These are phyloP conservation scores for Hyposoter didymator DNA, from an alignment of 2,888 invertebrate species.

Conservation along the genomic window DNA sequence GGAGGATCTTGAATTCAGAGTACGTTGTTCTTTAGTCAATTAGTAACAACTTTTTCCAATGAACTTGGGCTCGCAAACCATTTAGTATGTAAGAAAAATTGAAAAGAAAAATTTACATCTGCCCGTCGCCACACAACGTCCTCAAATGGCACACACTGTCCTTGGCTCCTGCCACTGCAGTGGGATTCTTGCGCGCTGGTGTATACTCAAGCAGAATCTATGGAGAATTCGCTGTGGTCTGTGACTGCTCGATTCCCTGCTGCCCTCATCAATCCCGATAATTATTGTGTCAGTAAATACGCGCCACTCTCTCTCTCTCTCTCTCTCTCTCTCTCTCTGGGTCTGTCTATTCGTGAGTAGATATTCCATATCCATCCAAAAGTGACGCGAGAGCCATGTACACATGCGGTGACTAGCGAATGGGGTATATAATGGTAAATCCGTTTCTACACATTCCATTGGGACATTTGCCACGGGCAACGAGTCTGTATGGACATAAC, in stretches of 20 bases:
- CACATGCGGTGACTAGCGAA: slow-evolving; percentile 62
- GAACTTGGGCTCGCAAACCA: no score
- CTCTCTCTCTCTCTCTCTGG: slow-evolving; percentile 56
- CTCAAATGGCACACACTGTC: no score
- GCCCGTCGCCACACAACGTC: no score
- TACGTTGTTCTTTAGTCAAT: no score
- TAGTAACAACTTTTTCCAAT: no score
- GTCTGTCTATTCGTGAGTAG: slow-evolving; percentile 24
- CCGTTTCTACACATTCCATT: slow-evolving; percentile 47
- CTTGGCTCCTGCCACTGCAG: not conserved
- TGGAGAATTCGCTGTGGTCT: slow-evolving; percentile 81
- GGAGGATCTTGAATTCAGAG: no score
- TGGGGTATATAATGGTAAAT: slow-evolving; percentile 10
- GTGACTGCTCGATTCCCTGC: slow-evolving; percentile 78
- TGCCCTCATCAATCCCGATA: slow-evolving; percentile 81
- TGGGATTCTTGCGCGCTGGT: not conserved
- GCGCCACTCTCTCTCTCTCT: slow-evolving; percentile 70
- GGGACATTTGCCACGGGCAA: slow-evolving; percentile 54
- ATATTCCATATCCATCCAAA: slow-evolving; percentile 53
- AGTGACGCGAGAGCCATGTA: slow-evolving; percentile 58
- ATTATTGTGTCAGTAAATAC: slow-evolving; percentile 83
- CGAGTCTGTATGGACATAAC: not conserved
- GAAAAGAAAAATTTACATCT: no score
- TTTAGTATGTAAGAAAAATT: no score
- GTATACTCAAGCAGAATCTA: slow-evolving; percentile 63